Evolutionary conservation across 1,140 invertebrate species (phyloP).

Genomic region (Neodiprion virginianus): DNA sequence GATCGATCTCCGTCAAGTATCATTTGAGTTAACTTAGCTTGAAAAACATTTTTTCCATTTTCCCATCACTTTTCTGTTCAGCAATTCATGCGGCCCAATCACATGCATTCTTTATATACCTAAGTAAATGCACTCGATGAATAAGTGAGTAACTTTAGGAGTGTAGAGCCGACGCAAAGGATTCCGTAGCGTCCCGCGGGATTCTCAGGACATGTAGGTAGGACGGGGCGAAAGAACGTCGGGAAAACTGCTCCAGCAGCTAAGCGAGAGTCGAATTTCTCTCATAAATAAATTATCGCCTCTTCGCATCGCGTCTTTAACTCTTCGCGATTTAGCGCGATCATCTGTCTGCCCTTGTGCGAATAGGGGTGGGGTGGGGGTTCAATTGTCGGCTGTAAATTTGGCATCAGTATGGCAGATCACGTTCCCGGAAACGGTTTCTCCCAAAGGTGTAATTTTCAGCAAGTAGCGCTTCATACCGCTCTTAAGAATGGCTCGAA

Average conservation of each 20-base stretch:
- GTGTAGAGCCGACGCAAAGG: slow-evolving; percentile 7
- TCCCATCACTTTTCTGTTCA: no score
- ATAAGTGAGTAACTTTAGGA: slow-evolving; percentile 38
- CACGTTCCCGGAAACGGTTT: not conserved
- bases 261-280: slow-evolving; percentile 1
- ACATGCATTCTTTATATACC: not conserved
- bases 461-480: not conserved
- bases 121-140: slow-evolving; percentile 47
- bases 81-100: no score
- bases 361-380: not conserved
- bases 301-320: not conserved
- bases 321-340: not conserved
- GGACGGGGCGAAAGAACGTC: slow-evolving; percentile 30
- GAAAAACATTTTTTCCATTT: no score
- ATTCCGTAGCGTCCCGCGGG: not conserved
- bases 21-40: no score
- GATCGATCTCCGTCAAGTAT: no score
- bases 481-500: no score
- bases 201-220: slow-evolving; percentile 13
- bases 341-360: not conserved
- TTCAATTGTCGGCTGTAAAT: not conserved
- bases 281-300: slow-evolving; percentile 2
- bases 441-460: not conserved
- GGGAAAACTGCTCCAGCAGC: not conserved
- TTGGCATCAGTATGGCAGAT: not conserved